Base-by-base conservation (phyloP, 2,888 invertebrate species). In the Chymomyza procnemis region DNA sequence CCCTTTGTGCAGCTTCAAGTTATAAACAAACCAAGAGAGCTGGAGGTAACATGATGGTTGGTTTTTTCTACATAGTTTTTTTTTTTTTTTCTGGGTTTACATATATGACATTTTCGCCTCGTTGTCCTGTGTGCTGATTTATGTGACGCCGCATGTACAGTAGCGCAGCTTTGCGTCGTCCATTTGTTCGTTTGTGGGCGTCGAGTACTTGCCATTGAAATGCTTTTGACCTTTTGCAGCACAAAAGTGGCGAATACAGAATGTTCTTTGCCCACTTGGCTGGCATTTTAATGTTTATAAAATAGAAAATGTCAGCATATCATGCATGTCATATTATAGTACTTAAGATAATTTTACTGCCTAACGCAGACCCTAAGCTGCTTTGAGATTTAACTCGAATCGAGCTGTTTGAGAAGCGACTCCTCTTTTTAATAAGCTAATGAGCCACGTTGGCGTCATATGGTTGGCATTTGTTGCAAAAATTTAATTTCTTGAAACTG, bases 61-160 rank as follows among this genome's bases (percentile, higher is more conserved):
- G 18, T 34, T 55, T 14, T 19, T 19, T 12, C 4, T 55, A 12
- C 6, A 21, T 19, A 19, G 19, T 56, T 56, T 56, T 56, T 1
- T 22, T 56, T 56, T 56, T 22, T 21, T 41, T 52, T 18, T n/a
- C n/a, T n/a, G n/a, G 16, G 50, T 50, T 1, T 50, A 9, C 1
- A 18, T 54, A 72, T 67, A 71, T 82, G 82, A 84, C 81, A 82
- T 82, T 82, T 86, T 69, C 65, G 61, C 69, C 62, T 67, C 72
- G 69, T 75, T 68, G 73, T 80, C 74, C 80, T 70, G 61, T 57
- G 61, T 60, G 56, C 78, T 80, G 78, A 69, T 54, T 54, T 54
- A 54, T 54, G 54, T 54, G 21, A 21, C 21, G 14, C 14, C 50
- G 50, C 4, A 50, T 21, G 19, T 21, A 46, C 21, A 58, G 52